phyloP scores from a whole-genome alignment of 1,140 invertebrate species.

The Drosophila murphyi region DNA sequence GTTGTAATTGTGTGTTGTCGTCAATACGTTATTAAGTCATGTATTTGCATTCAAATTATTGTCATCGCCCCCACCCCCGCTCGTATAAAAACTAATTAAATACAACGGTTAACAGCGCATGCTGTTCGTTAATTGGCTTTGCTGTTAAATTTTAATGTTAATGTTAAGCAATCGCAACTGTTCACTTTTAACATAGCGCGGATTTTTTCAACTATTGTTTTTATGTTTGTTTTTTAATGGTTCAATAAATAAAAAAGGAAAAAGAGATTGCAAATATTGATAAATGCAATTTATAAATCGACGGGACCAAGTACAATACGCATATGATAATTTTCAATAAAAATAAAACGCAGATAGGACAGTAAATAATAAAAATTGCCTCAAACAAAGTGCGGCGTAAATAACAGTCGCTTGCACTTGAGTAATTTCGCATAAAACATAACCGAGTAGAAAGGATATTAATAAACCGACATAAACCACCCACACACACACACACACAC shows the following conservation, averaged over 20 bases:
- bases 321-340: constrained; percentile 75
- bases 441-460: constrained; percentile 83
- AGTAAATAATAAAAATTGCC: constrained; percentile 21
- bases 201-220: constrained; percentile 3
- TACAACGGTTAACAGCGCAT: constrained; percentile 29
- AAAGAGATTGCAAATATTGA: constrained; percentile 67
- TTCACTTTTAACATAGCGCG: constrained; percentile 14
- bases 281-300: constrained; percentile 65
- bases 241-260: constrained; percentile 66
- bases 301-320: constrained; percentile 48
- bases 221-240: not conserved
- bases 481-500: constrained; percentile 37
- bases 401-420: constrained; percentile 81
- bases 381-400: constrained; percentile 57
- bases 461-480: constrained; percentile 80
- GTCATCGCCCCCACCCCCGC: too few relatives aligned
- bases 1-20: constrained; percentile 15
- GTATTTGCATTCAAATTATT: constrained; percentile 7
- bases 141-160: constrained; percentile 36
- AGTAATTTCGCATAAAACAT: constrained; percentile 83
- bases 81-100: constrained; percentile 16
- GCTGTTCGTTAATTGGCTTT: constrained; percentile 32
- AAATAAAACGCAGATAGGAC: constrained; percentile 27
- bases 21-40: constrained; percentile 20
- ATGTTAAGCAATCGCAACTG: not conserved